Conservation (phyloP, 2,113 vertebrate species). For the Megaceryle torquata region DNA sequence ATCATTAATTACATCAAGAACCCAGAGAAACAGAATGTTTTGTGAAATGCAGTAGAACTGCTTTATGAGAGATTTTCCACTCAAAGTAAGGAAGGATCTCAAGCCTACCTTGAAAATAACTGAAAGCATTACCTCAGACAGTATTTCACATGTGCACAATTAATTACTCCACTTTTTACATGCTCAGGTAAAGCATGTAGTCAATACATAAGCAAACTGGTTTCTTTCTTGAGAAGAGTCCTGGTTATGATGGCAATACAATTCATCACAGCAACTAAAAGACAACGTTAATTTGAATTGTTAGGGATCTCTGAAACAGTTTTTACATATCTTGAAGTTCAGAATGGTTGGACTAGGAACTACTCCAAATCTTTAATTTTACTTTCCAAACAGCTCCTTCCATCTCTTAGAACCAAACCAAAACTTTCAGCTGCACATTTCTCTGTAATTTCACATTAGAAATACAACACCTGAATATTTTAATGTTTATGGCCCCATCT, state of each 20-base stretch:
- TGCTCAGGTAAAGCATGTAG: too few relatives aligned
- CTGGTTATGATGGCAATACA: not conserved
- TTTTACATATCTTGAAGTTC: not conserved
- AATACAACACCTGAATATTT: not conserved
- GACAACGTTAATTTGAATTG: not conserved
- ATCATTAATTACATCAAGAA: not conserved
- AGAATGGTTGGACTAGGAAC: not conserved
- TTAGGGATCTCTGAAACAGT: not conserved
- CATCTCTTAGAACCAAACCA: not conserved
- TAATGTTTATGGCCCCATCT: not conserved
- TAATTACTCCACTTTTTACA: not conserved
- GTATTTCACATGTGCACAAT: not conserved
- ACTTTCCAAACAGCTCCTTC: not conserved
- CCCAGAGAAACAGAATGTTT: not conserved
- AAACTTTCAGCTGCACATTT: not conserved
- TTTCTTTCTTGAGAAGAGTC: not conserved
- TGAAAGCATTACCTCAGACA: not conserved
- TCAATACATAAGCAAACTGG: not conserved
- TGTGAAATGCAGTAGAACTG: not conserved
- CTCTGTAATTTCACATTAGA: not conserved
- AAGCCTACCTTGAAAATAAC: not conserved
- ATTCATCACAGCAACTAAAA: not conserved
- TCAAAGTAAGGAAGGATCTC: not conserved
- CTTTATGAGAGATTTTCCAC: not conserved
- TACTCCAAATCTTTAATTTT: not conserved